These are phyloP conservation scores for Encarsia formosa DNA, from an alignment of 2,888 invertebrate species.

Conservation along the genomic window DNA sequence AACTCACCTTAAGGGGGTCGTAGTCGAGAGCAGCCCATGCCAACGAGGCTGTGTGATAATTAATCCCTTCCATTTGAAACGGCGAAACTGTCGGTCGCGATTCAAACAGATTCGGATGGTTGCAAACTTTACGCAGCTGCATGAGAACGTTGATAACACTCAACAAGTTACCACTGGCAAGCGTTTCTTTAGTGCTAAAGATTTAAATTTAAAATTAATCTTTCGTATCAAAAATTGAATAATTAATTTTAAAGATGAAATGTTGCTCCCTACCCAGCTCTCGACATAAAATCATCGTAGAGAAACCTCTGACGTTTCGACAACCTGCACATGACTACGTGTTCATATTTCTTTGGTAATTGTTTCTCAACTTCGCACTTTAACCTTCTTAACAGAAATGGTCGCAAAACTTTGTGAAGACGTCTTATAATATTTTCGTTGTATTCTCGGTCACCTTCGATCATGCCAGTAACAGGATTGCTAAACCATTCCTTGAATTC, in stretches of 20 bases:
- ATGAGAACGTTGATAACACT: conserved; percentile 95
- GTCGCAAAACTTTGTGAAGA: conserved; percentile 87
- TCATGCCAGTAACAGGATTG: conserved; percentile 94
- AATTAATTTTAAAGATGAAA: not conserved
- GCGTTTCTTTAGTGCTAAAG: conserved; percentile 83
- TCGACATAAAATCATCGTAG: conserved; percentile 99
- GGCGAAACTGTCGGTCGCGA: conserved; percentile 92
- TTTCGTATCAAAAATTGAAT: not conserved
- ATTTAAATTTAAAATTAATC: conserved; percentile 7
- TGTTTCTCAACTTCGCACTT: conserved; percentile 96
- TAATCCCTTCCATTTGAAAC: conserved; percentile 79
- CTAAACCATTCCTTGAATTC: conserved; percentile 99
- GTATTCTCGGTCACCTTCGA: conserved; percentile 87
- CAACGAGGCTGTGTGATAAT: conserved; percentile 67
- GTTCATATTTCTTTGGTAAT: conserved; percentile 95
- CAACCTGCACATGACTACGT: conserved; percentile 87
- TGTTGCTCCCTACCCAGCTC: conserved; percentile 76
- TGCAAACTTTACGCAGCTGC: conserved; percentile 96
- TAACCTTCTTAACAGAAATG: conserved; percentile 86
- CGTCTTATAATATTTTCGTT: conserved; percentile 84
- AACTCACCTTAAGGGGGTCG: conserved; percentile 68
- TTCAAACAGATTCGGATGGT: conserved; percentile 98
- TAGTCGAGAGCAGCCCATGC: conserved; percentile 68
- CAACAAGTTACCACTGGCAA: conserved; percentile 87
- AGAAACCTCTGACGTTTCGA: conserved; percentile 94